Conservation (phyloP, 2,888 invertebrate genomes). For the Ypsolopha scabrella region DNA sequence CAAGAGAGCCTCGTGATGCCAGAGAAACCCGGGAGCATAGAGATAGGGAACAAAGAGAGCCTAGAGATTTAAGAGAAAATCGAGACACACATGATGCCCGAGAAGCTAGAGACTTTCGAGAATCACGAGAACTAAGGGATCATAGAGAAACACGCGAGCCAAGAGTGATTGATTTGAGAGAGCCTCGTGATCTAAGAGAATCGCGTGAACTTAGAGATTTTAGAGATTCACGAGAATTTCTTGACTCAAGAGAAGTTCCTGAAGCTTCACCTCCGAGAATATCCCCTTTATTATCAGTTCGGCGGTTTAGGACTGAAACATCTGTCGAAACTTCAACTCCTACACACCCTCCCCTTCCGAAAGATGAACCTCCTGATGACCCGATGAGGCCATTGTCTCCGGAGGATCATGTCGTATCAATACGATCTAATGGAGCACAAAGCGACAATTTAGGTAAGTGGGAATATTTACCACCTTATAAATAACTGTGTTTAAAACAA, state of each 20-base stretch:
- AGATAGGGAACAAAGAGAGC: conserved; percentile 1
- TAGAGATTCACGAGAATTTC: conserved; percentile 38
- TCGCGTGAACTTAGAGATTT: conserved; percentile 35
- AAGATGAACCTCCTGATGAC: conserved; percentile 67
- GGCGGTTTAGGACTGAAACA: conserved; percentile 54
- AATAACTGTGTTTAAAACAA: no score
- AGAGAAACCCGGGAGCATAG: conserved; percentile 30
- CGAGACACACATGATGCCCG: conserved; percentile 24
- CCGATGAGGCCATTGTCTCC: conserved; percentile 66
- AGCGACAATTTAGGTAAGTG: conserved; percentile 67
- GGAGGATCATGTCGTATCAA: conserved; percentile 70
- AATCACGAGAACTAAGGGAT: conserved; percentile 23
- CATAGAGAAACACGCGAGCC: conserved; percentile 37
- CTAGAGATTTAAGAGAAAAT: conserved; percentile 36
- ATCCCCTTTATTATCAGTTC: conserved; percentile 58
- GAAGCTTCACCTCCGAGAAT: conserved; percentile 62
- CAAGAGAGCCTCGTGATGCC: conserved; percentile 30
- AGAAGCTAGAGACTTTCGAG: conserved; percentile 41
- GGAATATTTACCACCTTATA: neutral
- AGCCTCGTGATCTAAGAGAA: conserved; percentile 29
- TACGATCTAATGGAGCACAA: conserved; percentile 64
- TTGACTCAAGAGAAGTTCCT: conserved; percentile 45
- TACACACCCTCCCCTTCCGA: conserved; percentile 63
- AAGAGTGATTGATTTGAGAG: conserved; percentile 31
- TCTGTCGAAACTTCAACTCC: conserved; percentile 42